Conservation (phyloP, 1,140 invertebrate genomes). For the Drosophila nannoptera region DNA sequence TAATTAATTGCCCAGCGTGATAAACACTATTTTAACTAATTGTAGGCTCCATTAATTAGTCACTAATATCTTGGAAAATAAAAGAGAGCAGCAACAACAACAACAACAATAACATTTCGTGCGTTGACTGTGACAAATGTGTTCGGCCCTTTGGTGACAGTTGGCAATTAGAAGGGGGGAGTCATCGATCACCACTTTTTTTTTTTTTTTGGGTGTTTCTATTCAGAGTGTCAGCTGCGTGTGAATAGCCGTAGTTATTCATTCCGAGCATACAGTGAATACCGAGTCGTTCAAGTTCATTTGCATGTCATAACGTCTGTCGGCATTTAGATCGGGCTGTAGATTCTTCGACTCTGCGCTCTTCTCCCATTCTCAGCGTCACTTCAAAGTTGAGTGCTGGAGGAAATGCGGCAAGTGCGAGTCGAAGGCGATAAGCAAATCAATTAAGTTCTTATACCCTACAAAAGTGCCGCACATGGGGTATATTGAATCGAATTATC, state of each 20-base stretch:
- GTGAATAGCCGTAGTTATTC: constrained; percentile 5
- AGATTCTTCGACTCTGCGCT: constrained; percentile 1
- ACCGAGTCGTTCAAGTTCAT: constrained; percentile 49
- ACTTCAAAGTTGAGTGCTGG: constrained; percentile 24
- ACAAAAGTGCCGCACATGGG: background rate
- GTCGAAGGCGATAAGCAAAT: constrained; percentile 3
- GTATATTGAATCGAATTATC: background rate
- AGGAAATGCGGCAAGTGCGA: constrained; percentile 5
- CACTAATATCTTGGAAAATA: constrained; percentile 51
- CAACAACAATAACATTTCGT: background rate
- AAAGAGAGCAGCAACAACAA: background rate
- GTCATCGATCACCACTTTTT: constrained; percentile 52
- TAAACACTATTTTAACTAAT: constrained; percentile 45
- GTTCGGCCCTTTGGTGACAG: constrained; percentile 42
- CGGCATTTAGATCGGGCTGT: too few species aligned
- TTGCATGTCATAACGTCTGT: constrained; percentile 18
- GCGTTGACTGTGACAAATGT: constrained; percentile 64
- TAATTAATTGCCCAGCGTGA: constrained; percentile 1
- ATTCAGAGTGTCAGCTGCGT: constrained; percentile 16
- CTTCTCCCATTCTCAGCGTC: constrained; percentile 30
- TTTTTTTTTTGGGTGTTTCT: constrained; percentile 22
- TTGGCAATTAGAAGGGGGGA: constrained; percentile 42
- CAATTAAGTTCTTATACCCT: constrained; percentile 7
- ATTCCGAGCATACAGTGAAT: constrained; percentile 1
- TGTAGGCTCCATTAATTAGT: constrained; percentile 51